phyloP scores from a whole-genome alignment of 23 tunicate genomes.

The Trididemnum clinides region DNA sequence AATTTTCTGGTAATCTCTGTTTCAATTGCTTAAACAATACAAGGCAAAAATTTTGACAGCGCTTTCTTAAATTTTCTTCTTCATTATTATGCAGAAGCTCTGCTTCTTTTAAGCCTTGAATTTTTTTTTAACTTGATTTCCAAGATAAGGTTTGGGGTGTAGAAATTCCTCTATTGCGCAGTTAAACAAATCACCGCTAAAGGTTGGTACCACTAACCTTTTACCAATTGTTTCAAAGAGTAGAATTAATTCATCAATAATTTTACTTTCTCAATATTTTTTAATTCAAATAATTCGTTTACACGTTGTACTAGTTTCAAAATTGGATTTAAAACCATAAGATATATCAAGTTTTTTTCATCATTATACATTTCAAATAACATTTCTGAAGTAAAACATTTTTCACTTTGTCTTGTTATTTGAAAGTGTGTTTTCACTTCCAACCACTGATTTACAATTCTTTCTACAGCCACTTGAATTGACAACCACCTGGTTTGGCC shows the following conservation, averaged over 20 bases:
- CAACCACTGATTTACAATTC: constrained; percentile 26
- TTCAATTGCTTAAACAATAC: no score
- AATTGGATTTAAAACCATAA: constrained; percentile 38
- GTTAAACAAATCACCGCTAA: neutral
- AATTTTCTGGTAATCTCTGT: no score
- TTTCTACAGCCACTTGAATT: neutral
- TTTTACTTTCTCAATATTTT: constrained; percentile 4
- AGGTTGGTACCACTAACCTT: neutral
- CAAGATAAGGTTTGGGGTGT: neutral
- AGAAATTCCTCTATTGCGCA: neutral
- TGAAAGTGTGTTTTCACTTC: constrained; percentile 51
- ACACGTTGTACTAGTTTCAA: constrained; percentile 29
- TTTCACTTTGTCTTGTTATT: constrained; percentile 18
- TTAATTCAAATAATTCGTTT: constrained; percentile 10
- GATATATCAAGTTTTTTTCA: constrained; percentile 22
- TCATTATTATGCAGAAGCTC: neutral
- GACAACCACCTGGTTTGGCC: constrained; percentile 44
- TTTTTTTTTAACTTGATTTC: neutral
- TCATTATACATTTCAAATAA: constrained; percentile 44
- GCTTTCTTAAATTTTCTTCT: neutral
- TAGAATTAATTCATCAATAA: neutral
- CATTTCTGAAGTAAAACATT: constrained; percentile 52
- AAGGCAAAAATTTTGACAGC: no score
- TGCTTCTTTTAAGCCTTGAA: neutral
- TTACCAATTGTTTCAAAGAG: neutral